Base-by-base conservation (phyloP, 2,888 invertebrate genomes). In the Leptinotarsa peninsularis region DNA sequence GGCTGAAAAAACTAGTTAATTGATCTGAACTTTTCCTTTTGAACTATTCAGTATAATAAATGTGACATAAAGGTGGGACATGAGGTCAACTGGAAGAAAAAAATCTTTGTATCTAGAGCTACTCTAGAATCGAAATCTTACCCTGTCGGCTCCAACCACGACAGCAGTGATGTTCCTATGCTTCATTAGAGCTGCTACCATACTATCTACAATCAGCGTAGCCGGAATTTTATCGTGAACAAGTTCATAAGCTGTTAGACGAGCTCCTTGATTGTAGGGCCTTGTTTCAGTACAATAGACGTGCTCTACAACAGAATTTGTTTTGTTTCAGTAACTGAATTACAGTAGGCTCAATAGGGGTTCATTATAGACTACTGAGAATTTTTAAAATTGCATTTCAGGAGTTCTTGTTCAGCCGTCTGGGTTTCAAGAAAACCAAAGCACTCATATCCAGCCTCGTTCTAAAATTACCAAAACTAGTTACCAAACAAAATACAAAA, bases 211-310 rank as follows among this genome's bases (percentile, higher is more conserved):
- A 78, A 99, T 94, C 71, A 99, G 90, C 0, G 97, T 98, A 43
- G 96, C 93, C 4, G 98, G 98, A 82, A 98, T 95, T 87, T 94
- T 94, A 84, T 97, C 97, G 83, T 96, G 94, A 3, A 97, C 94
- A 82, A 99, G 89, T 90, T 99, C 99, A 84, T 95, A 98, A 0
- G 99, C 98, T 0, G 99, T 99, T 63, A 99, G 90, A 77, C 99
- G 91, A 0, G 98, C 95, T 3, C 98, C 98, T 89, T 99, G 99
- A 88, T 98, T 98, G 88, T 99, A 99, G 0, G 99, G 99, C 79
- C 99, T 92, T 0, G 99, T 99, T 90, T 99, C 99, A 4, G 98
- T 98, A 87, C 96, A 98, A 89, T 95, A 99, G 3, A 95, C 97
- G 85, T 95, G 95, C 82, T 96, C 95, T 93, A 91, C 89, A 82